Base-by-base conservation (phyloP, 2,888 invertebrate species). In the Diarsia dahlii region DNA sequence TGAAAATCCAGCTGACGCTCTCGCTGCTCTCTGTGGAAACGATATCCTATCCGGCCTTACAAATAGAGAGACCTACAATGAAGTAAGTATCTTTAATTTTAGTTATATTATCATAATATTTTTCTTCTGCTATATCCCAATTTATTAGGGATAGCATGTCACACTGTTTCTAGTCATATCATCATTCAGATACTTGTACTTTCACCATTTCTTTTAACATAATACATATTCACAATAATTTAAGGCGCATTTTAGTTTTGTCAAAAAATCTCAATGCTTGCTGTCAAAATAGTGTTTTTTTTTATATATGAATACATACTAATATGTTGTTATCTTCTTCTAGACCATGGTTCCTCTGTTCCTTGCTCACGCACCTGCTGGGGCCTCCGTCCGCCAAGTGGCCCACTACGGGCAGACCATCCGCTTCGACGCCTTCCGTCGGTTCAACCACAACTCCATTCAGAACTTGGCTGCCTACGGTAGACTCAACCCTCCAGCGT, bases 301-400 rank as follows among this genome's bases (percentile, higher is more conserved):
- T 28, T 6, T 9, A 12, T 9, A 13, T 52, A 23, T 15, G 2
- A 28, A 34, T 71, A 13, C 0, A 13, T 46, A 28, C 46, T 65
- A 0, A 62, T 39, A 2, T 1, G 15, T 1, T 18, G 34, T 18
- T 48, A 12, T 10, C 18, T 65, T 50, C 58, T 87, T 87, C 2
- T 89, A 94, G 94, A 93, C 92, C 0, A 90, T 93, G 90, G 9
- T 92, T 15, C 94, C 94, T 0, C 74, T 93, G 1, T 87, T 92
- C 56, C 46, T 92, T 10, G 92, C 91, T 0, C 94, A 94, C 76
- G 82, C 91, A 0, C 94, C 94, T 0, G 93, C 94, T 0, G 94
- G 94, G 0, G 85, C 92, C 0, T 91, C 94, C 0, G 71, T 94
- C 62, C 91, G 93, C 6, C 94, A 94, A 81, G 58, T 94, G 1